Base-by-base conservation (phyloP, 2,797 vertebrate genomes). In the Etheostoma perlongum region DNA sequence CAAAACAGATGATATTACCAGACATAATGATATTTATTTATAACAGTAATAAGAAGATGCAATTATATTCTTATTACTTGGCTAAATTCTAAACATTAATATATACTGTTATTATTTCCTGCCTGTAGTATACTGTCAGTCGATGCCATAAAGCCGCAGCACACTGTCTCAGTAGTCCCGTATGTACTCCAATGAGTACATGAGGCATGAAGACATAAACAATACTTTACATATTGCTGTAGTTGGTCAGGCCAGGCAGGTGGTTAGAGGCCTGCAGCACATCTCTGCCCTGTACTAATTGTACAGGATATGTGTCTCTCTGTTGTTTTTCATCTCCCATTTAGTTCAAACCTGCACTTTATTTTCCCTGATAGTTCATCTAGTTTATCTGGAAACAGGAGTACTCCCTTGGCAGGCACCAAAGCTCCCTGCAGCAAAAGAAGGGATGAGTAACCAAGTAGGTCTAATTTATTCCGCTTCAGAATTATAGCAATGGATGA, bases 151-250 rank as follows among this genome's bases (percentile, higher is more conserved):
- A 76, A 86, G 18, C 78, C 19, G 21, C 52, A 49, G 27, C 0
- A 64, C 51, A 55, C 14, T 7, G 12, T 40, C 7, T 59, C 36
- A 40, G 10, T 40, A 12, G 10, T 40, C 3, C 36, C 36, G 11
- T 40, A 12, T 40, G 36, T 40, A 40, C 36, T 40, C 36, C 36
- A 40, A 23, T 13, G 51, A 46, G 11, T 57, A 9, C 44, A 19
- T 23, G 33, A 76, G 19, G 36, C 74, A 59, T 65, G 72, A 71
- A 52, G 15, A 33, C 19, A 76, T 77, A 52, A 60, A 61, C 19
- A 15, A 0, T 0, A 46, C 57, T 91, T 91, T 91, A 89, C 84
- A 89, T 91, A 54, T 23, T 14, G 8, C 58, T 63, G 57, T 12
- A n/a, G 60, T 73, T 27, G 49, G 12, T 40, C 9, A 11, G 36